Percentiles rank a stretch among this genome's conserved stretches.
phyloP scores from a whole-genome alignment of 2,797 vertebrate species.

The Pangasius krempfi region DNA sequence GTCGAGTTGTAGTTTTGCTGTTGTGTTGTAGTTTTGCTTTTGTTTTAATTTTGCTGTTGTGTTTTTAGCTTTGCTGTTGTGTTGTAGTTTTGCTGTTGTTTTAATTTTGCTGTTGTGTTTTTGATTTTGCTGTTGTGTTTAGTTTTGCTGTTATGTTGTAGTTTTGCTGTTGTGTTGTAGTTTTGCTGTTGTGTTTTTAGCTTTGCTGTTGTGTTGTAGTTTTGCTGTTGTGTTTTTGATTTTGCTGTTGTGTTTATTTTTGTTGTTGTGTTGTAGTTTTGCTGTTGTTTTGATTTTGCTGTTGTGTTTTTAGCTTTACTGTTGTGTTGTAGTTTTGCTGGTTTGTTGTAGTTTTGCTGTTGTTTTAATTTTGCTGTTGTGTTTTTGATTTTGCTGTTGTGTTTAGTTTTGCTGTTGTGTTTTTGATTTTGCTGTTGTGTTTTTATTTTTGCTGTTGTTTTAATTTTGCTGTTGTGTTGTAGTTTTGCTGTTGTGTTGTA shows the following conservation, averaged over 20 bases:
- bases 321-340: not conserved
- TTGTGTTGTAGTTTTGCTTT: not conserved
- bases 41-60: no score
- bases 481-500: not conserved
- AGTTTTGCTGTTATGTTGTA: no score
- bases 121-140: not conserved
- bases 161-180: not conserved
- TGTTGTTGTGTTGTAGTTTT: no score
- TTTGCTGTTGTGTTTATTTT: no score
- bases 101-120: not conserved
- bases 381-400: not conserved
- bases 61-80: not conserved
- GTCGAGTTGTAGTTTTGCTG: not conserved
- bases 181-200: not conserved
- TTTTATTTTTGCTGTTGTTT: no score
- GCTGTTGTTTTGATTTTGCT: no score
- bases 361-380: no score
- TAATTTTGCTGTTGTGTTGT: no score
- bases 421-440: not conserved
- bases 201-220: no score
- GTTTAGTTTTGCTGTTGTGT: not conserved
- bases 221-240: no score
- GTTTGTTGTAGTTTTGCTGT: not conserved
- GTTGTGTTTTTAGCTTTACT: no score
- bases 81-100: not conserved